Percentiles rank a stretch among this genome's conserved stretches.
Conservation (phyloP, 2,113 vertebrate genomes). For the Butorides virescens region DNA sequence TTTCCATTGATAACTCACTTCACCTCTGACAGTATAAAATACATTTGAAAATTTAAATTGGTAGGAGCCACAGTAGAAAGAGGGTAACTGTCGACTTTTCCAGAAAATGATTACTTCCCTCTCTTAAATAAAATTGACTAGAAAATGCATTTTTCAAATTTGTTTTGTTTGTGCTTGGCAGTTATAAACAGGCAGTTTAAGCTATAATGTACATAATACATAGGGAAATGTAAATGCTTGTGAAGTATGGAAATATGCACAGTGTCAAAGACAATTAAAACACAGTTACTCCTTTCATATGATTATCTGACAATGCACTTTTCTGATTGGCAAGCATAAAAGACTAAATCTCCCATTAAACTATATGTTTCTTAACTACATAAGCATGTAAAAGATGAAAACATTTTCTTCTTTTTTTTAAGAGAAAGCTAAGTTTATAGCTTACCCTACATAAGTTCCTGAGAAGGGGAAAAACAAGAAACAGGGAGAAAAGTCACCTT, state of each 20-base stretch:
- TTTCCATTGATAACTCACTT: neutral
- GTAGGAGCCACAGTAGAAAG: neutral
- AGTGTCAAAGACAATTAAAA: neutral
- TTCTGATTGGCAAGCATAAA: neutral
- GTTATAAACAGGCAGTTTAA: neutral
- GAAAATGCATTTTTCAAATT: neutral
- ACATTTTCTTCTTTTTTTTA: neutral
- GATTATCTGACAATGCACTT: neutral
- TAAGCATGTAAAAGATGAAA: neutral
- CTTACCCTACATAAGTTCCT: neutral
- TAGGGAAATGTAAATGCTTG: neutral
- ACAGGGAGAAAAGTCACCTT: neutral
- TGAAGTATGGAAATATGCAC: neutral
- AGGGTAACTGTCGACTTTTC: neutral
- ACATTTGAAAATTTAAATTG: slow-evolving; percentile 9
- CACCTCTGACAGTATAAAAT: neutral
- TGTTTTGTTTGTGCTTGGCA: neutral
- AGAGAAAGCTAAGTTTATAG: neutral
- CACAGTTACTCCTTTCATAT: neutral
- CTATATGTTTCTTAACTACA: neutral
- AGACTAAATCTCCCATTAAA: neutral
- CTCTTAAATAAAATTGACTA: slow-evolving; percentile 10
- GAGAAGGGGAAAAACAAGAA: neutral
- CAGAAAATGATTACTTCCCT: neutral
- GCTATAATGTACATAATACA: neutral